Percentiles rank a stretch among this genome's conserved stretches.
phyloP scores from a whole-genome alignment of 2,113 vertebrate species.

The Erythrolamprus reginae region DNA sequence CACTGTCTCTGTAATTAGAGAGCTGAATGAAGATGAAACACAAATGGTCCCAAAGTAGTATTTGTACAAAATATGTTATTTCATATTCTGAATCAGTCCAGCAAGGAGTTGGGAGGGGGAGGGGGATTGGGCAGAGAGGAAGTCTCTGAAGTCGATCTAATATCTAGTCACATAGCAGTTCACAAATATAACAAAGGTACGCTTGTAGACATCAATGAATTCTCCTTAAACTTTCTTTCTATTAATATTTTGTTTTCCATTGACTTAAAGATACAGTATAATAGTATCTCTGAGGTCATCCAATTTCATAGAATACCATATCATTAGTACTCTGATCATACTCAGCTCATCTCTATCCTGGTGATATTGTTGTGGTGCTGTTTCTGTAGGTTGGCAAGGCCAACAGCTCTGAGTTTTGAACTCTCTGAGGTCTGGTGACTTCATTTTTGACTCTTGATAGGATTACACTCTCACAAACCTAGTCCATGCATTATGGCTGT shows the following conservation, averaged over 20 bases:
- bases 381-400: not conserved
- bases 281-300: not conserved
- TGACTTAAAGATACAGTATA: not conserved
- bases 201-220: not conserved
- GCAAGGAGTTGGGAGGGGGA: not conserved
- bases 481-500: not conserved
- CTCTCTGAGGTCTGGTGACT: not conserved
- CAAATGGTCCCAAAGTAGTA: not conserved
- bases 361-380: not conserved
- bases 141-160: not conserved
- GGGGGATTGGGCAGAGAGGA: not conserved
- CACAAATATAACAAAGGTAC: not conserved
- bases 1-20: constrained; percentile 29
- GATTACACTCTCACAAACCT: not conserved
- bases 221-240: not conserved
- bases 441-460: not conserved
- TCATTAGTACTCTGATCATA: not conserved
- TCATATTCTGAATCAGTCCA: not conserved
- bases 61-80: not conserved
- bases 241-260: not conserved
- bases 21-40: constrained; percentile 12
- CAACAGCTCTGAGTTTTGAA: not conserved
- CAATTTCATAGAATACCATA: not conserved
- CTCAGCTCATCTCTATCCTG: not conserved
- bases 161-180: not conserved